These are phyloP conservation scores for Syngnathus scovelli DNA, from an alignment of 2,113 vertebrate genomes.

Conservation along the genomic window DNA sequence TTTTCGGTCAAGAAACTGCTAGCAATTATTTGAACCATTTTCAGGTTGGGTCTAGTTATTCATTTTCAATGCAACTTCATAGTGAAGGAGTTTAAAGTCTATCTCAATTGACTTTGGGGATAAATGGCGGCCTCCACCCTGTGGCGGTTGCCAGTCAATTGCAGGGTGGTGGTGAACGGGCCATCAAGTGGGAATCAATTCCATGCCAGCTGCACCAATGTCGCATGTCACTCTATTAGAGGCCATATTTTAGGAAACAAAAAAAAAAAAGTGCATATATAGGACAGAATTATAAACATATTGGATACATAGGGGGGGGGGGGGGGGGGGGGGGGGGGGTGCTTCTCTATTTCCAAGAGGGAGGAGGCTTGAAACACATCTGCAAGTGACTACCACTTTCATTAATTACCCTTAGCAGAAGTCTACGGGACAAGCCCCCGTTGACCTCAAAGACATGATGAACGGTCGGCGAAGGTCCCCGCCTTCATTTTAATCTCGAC, in stretches of 20 bases:
- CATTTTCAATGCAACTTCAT: neutral
- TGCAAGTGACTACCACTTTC: slow-evolving; percentile 50
- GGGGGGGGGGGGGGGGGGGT: slow-evolving; percentile 46
- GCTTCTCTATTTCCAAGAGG: slow-evolving; percentile 51
- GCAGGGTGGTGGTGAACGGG: neutral
- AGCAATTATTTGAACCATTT: neutral
- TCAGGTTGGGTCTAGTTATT: neutral
- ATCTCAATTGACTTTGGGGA: neutral
- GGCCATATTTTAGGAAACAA: neutral
- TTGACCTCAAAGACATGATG: slow-evolving; percentile 64
- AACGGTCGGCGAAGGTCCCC: slow-evolving; percentile 45
- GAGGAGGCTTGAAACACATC: slow-evolving; percentile 29
- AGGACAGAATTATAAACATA: neutral
- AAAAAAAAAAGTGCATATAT: neutral
- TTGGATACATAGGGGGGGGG: slow-evolving; percentile 32
- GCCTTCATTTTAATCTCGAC: slow-evolving; percentile 58
- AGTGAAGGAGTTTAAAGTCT: neutral
- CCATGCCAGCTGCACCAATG: neutral
- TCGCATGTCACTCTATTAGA: neutral
- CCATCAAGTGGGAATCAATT: neutral
- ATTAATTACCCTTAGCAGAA: slow-evolving; percentile 67
- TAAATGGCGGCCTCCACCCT: neutral
- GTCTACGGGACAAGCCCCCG: slow-evolving; percentile 31
- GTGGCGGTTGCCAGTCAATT: neutral
- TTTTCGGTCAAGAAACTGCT: neutral